Conservation (phyloP, 2,797 vertebrate genomes). For the Mus spretus region DNA sequence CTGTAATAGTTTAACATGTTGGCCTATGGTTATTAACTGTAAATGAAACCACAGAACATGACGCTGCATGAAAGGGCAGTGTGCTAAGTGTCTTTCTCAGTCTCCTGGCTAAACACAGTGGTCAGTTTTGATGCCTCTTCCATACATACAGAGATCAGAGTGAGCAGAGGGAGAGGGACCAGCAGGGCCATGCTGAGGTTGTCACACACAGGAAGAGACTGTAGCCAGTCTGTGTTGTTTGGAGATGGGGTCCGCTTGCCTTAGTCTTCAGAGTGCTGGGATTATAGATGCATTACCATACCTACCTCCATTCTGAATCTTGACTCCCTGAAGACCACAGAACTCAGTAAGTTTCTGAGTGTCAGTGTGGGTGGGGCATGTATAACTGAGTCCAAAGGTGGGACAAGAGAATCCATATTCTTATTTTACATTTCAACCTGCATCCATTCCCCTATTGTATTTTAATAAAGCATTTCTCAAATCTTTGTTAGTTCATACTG, state of each 20-base stretch:
- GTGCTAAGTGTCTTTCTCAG: not conserved
- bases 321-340: not conserved
- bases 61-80: not conserved
- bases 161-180: not conserved
- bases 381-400: not conserved
- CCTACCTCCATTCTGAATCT: not conserved
- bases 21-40: not conserved
- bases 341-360: not conserved
- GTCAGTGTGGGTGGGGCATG: not conserved
- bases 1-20: not conserved
- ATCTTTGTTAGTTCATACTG: not conserved
- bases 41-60: not conserved
- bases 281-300: not conserved
- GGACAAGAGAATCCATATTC: not conserved
- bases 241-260: not conserved
- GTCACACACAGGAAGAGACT: not conserved
- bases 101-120: not conserved
- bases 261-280: not conserved
- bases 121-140: not conserved
- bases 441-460: not conserved
- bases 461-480: constrained; percentile 41
- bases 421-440: not conserved
- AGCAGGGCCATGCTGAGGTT: not conserved
- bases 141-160: not conserved
- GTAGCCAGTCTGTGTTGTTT: not conserved